phyloP scores from a whole-genome alignment of 1,140 invertebrate species.

The Anoplophora glabripennis region DNA sequence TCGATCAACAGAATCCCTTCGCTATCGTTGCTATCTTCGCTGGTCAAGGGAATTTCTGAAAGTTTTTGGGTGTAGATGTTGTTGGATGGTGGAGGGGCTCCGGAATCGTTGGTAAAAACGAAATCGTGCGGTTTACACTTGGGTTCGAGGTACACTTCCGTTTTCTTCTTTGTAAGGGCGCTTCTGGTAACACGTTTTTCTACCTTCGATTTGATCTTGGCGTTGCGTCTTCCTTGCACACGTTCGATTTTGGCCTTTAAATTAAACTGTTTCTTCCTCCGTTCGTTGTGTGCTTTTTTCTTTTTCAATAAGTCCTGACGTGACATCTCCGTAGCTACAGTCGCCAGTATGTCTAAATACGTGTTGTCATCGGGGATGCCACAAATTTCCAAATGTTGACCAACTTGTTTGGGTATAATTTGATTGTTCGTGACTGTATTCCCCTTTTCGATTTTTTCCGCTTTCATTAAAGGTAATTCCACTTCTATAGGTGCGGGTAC shows the following conservation, averaged over 20 bases:
- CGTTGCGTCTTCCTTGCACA: background rate
- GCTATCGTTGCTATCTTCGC: slow-evolving; percentile 12
- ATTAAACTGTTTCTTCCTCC: background rate
- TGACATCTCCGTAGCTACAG: background rate
- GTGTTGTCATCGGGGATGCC: too few species aligned
- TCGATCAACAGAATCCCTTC: slow-evolving; percentile 7
- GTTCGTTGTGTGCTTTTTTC: background rate
- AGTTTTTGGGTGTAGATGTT: slow-evolving; percentile 1
- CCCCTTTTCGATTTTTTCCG: too few species aligned
- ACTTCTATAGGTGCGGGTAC: too few species aligned
- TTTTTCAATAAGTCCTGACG: slow-evolving; percentile 1
- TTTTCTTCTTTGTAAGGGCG: background rate
- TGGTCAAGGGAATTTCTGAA: slow-evolving; percentile 1
- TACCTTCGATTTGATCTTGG: background rate
- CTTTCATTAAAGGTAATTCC: too few species aligned
- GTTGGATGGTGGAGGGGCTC: background rate
- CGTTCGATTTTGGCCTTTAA: background rate
- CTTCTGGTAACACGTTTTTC: background rate
- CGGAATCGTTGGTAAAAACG: background rate
- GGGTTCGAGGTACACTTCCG: background rate
- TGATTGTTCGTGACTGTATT: too few species aligned
- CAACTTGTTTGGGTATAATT: too few species aligned
- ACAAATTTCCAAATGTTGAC: too few species aligned
- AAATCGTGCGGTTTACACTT: background rate
- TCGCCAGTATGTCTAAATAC: too few species aligned